Base-by-base conservation (phyloP, 2,888 invertebrate genomes). In the Idaea biselata region DNA sequence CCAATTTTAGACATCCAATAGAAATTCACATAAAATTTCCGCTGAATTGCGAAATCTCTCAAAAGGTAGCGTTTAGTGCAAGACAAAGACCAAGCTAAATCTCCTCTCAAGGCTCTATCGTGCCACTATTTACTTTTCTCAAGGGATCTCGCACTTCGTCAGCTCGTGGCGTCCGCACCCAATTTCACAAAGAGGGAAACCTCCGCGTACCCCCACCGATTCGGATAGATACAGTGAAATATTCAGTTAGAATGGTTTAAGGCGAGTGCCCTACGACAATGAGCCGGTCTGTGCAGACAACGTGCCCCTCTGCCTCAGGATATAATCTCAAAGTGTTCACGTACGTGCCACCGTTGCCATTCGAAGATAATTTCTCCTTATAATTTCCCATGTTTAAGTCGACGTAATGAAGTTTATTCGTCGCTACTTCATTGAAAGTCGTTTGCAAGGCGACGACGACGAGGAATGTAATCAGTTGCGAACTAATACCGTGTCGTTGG, bases 361-460 rank as follows among this genome's bases (percentile, higher is more conserved):
- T 87, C 82, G 82, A 83, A 88, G 87, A 91, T 91, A 92, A 92
- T 92, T 88, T 86, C 86, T 88, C 83, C 88, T 87, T 90, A 91
- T 91, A 91, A 92, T 91, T 90, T 88, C 84, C 88, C 84, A 89
- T 89, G 86, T 88, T 89, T 89, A 90, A 91, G 88, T 88, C 83
- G 81, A 81, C 78, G 87, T 91, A 89, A 91, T 92, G 88, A 90
- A 91, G 91, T 91, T 91, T 91, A 93, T 91, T 89, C 89, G 86
- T 84, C 86, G 88, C 86, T 89, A 89, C 89, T 90, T 87, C 88
- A 89, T 88, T 89, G 86, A 82, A 85, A 89, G 86, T 86, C 88
- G 87, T 90, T 89, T 85, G 84, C 80, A 81, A 84, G 82, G 82
- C 82, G 84, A 80, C 84, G 82, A 81, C 82, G 84, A 80, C 84